Evolutionary conservation across 2,113 vertebrate species (phyloP), one percentile per base, ranked within the genome.

Genomic region (Datnioides undecimradiatus): DNA sequence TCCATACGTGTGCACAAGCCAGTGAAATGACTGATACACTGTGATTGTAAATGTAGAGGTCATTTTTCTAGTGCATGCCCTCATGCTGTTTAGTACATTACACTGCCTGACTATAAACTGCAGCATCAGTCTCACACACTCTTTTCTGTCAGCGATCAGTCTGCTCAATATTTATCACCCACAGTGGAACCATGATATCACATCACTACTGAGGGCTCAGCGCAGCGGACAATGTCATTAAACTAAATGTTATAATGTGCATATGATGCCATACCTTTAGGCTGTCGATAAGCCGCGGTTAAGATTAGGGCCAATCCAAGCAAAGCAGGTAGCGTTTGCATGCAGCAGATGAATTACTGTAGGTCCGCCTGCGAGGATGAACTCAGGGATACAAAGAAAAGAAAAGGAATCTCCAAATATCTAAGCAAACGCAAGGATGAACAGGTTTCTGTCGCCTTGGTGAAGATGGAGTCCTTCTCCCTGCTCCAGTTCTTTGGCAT

Each of bases 371-470:
- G 33, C 11, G 3, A 79, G 65, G 43, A 45, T 60, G 5, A 57
- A 65, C 54, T 76, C 23, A 8, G 23, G 60, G 41, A 36, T 48
- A 73, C 54, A 65, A 43, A 13, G 17, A 7, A 25, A 55, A 11
- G 3, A 31, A 19, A 55, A 41, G 14, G 70, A 72, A 64, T 59
- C 19, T 67, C 27, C 31, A n/a, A 19, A 51, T 71, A 57, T 40
- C 72, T 17, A 54, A 62, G 54, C 29, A 72, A 75, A 64, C 36
- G 69, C 55, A 80, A 76, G 63, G 49, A 63, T 49, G 69, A 21
- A 76, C 29, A 41, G 2, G 16, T 51, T 73, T 60, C 38, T 65
- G 25, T 41, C 5, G n/a, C n/a, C n/a, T n/a, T n/a, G n/a, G n/a
- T n/a, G n/a, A 41, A 65, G 38, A 59, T 66, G 27, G 36, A 31